Percentiles rank a stretch among this genome's conserved stretches.
phyloP scores from a whole-genome alignment of 2,797 vertebrate genomes.

The Sebastes elongatus region DNA sequence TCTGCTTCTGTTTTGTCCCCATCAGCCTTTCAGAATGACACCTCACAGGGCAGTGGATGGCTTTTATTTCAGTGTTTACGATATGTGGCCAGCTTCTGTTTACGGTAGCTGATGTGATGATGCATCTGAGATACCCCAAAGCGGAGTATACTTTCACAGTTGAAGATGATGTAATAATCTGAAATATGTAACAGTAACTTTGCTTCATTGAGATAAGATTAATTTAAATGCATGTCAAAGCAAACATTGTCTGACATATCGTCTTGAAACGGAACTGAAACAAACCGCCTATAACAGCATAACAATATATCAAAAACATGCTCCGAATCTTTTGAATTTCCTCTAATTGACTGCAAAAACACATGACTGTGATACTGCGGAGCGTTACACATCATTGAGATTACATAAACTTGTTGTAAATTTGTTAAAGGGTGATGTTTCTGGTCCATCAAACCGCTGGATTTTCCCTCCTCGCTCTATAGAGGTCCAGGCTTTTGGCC shows the following conservation, averaged over 20 bases:
- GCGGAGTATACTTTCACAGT: conserved; percentile 4
- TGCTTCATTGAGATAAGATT: conserved; percentile 28
- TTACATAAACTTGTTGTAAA: conserved; percentile 54
- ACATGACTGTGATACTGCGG: conserved; percentile 25
- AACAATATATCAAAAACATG: conserved; percentile 37
- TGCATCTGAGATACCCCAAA: conserved; percentile 28
- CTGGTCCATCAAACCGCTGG: conserved; percentile 48
- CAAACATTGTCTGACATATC: conserved; percentile 35
- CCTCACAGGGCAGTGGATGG: conserved; percentile 34
- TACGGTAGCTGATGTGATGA: conserved; percentile 36
- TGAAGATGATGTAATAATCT: conserved; percentile 43
- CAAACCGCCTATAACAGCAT: conserved; percentile 8
- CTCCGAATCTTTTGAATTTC: conserved; percentile 39
- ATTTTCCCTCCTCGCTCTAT: conserved; percentile 21
- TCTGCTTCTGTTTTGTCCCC: conserved; percentile 54
- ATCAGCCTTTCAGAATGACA: conserved; percentile 57
- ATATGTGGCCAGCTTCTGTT: conserved; percentile 40
- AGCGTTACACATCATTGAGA: conserved; percentile 49
- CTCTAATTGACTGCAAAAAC: conserved; percentile 28
- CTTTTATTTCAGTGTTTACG: conserved; percentile 57
- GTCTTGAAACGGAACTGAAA: conserved; percentile 13
- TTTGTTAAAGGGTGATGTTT: conserved; percentile 51
- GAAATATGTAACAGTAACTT: conserved; percentile 42
- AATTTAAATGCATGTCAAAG: conserved; percentile 14
- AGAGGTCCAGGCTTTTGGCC: conserved; percentile 49